phyloP scores from a whole-genome alignment of 2,797 vertebrate genomes.

The Psittacula echo region DNA sequence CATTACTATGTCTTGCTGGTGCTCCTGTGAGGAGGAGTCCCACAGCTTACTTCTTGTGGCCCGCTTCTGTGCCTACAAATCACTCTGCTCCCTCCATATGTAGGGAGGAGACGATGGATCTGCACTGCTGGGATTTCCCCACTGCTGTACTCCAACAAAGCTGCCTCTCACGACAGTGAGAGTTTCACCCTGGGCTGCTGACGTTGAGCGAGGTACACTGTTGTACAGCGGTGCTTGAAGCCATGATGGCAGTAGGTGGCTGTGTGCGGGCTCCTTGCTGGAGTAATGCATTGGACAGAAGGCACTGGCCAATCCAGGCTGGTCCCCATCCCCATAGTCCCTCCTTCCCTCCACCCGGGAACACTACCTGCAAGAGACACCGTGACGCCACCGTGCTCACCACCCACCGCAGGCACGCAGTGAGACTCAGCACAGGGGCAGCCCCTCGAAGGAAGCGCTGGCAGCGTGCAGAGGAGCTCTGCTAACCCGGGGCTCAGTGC shows the following conservation, averaged over 20 bases:
- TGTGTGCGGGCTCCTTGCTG: not conserved
- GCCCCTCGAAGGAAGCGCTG: not conserved
- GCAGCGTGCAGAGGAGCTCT: not conserved
- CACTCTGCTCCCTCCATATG: not conserved
- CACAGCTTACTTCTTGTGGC: not conserved
- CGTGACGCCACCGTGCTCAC: not conserved
- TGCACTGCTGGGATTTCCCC: not conserved
- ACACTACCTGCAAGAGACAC: not conserved
- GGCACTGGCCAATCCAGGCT: not conserved
- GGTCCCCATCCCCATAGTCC: not conserved
- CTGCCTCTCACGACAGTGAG: not conserved
- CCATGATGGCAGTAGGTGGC: not conserved
- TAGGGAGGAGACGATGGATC: not conserved
- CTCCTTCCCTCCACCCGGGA: not conserved
- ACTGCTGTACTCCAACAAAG: not conserved
- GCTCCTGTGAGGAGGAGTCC: not conserved
- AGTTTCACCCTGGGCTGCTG: not conserved
- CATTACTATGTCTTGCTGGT: not conserved
- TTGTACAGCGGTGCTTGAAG: fast-evolving
- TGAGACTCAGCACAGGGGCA: fast-evolving
- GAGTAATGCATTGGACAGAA: not conserved
- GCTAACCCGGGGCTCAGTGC: fast-evolving
- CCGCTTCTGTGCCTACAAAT: not conserved
- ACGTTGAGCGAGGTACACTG: not conserved
- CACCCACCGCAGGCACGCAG: not conserved